phyloP scores from a whole-genome alignment of 1,140 invertebrate genomes.

The Drosophila littoralis region DNA sequence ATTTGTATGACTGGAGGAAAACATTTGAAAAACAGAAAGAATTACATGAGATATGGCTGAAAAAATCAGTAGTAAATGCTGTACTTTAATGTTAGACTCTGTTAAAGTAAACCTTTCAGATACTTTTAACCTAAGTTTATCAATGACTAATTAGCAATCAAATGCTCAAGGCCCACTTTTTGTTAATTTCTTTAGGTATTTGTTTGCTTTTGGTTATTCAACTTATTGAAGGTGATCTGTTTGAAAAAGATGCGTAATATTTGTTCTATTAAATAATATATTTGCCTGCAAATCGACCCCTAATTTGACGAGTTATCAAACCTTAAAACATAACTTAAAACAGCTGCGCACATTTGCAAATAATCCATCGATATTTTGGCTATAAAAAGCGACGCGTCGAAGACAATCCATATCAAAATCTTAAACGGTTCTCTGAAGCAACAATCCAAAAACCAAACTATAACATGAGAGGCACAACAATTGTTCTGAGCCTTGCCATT shows the following conservation, averaged over 20 bases:
- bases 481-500: conserved; percentile 18
- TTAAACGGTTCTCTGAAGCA: conserved; percentile 5
- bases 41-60: too few species aligned
- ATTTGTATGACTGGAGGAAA: background rate
- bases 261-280: background rate
- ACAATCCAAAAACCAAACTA: background rate
- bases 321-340: background rate
- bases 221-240: conserved; percentile 1
- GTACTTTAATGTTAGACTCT: too few species aligned
- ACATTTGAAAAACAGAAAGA: background rate
- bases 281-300: background rate
- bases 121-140: too few species aligned
- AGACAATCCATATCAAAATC: conserved; percentile 1
- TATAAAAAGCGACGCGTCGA: conserved; percentile 11
- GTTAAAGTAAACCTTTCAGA: too few species aligned
- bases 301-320: background rate
- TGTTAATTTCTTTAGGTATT: too few species aligned
- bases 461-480: conserved; percentile 1
- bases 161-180: background rate
- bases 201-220: background rate
- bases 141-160: too few species aligned
- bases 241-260: background rate
- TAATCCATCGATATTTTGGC: background rate
- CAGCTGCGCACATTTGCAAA: conserved; percentile 48
- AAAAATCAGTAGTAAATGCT: too few species aligned